Conservation (phyloP, 2,888 invertebrate species). For the Hydropsyche betteni region DNA sequence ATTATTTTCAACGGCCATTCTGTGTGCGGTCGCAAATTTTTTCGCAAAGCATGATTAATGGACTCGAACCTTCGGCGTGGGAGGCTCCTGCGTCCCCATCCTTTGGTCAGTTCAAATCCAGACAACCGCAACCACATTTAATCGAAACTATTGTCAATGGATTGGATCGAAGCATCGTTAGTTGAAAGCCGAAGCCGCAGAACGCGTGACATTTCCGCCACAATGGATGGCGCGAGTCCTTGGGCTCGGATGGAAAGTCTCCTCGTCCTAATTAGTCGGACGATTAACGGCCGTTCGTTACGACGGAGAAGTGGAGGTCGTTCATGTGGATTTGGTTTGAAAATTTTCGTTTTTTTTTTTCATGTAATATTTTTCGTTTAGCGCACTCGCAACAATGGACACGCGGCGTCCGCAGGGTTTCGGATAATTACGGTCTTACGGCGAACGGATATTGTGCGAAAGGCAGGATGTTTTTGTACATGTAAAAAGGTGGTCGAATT, state of each 20-base stretch:
- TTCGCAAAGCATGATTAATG: neutral
- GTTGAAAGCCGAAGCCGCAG: too few species aligned
- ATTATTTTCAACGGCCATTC: neutral
- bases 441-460: conserved; percentile 7
- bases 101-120: too few species aligned
- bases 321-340: neutral
- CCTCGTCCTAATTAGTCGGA: conserved; percentile 3
- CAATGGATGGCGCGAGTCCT: neutral
- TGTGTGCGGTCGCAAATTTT: conserved; percentile 1
- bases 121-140: neutral
- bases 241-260: neutral
- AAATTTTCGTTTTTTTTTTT: too few species aligned
- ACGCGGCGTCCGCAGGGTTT: conserved; percentile 7
- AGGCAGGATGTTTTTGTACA: neutral
- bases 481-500: too few species aligned
- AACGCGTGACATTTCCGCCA: conserved; percentile 21
- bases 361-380: too few species aligned
- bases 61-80: too few species aligned
- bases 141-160: neutral
- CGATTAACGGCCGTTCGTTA: neutral
- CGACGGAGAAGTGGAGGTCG: neutral
- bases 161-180: conserved; percentile 4
- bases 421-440: neutral
- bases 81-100: too few species aligned
- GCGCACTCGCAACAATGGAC: too few species aligned